Evolutionary conservation across 2,888 invertebrate genomes (phyloP).

Genomic region (Podabrus alpinus): DNA sequence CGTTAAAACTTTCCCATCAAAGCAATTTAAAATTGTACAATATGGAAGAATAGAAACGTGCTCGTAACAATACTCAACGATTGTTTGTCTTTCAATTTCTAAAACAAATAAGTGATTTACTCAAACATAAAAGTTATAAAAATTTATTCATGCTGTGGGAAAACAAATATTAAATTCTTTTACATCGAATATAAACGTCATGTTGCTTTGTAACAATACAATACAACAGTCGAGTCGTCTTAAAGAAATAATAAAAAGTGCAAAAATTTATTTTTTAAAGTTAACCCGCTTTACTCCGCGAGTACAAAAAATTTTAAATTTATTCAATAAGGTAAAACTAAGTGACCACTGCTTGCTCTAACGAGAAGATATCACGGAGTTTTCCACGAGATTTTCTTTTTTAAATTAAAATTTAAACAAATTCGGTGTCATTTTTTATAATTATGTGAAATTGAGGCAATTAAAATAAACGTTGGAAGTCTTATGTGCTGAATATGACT

Average conservation of each 20-base stretch:
- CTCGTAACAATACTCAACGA: neutral
- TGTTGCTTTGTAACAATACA: neutral
- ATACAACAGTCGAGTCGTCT: neutral
- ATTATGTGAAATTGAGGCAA: too few relatives aligned
- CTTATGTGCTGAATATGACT: too few relatives aligned
- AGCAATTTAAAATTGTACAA: neutral
- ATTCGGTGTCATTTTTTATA: too few relatives aligned
- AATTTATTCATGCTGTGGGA: constrained; percentile 2
- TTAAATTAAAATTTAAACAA: too few relatives aligned
- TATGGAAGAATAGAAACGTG: neutral
- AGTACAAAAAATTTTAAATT: neutral
- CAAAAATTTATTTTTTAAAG: neutral
- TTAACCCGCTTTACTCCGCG: neutral
- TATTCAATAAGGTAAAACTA: neutral
- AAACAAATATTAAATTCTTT: constrained; percentile 23
- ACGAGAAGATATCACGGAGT: neutral
- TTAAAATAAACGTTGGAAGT: too few relatives aligned
- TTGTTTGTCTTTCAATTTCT: neutral
- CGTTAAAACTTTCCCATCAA: neutral
- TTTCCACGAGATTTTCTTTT: neutral
- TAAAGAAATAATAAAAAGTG: neutral
- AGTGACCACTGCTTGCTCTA: neutral
- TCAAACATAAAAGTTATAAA: constrained; percentile 1
- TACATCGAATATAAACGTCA: constrained; percentile 1
- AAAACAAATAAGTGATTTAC: constrained; percentile 8